Conservation (phyloP, 2,888 invertebrate genomes). For the Erebia epiphron region DNA sequence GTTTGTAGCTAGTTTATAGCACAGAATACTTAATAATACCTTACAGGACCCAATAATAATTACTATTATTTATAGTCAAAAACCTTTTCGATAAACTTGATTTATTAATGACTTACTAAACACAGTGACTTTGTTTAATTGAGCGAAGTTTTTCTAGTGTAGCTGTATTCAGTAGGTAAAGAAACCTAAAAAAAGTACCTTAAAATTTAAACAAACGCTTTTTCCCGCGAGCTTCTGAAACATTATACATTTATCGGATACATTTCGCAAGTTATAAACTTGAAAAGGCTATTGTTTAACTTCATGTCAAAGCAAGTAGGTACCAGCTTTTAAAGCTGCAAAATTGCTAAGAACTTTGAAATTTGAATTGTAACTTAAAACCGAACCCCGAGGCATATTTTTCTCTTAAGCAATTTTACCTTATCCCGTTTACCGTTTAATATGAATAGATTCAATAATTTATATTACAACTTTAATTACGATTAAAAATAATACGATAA, state of each 20-base stretch:
- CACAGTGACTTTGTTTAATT: not conserved
- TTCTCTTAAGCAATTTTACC: too few relatives aligned
- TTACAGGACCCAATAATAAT: too few relatives aligned
- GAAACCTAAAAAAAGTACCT: not conserved
- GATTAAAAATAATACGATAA: too few relatives aligned
- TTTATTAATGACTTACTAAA: not conserved
- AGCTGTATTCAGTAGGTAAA: not conserved
- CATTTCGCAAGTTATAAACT: slow-evolving; percentile 4
- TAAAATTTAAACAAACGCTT: not conserved
- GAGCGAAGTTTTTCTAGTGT: not conserved
- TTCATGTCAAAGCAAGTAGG: slow-evolving; percentile 9
- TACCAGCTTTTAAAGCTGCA: slow-evolving; percentile 1
- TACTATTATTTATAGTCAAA: too few relatives aligned
- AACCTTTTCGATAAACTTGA: too few relatives aligned
- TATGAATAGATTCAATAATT: too few relatives aligned
- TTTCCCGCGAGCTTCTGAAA: not conserved
- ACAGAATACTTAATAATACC: too few relatives aligned
- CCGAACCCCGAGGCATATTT: too few relatives aligned
- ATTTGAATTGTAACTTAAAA: slow-evolving; percentile 1
- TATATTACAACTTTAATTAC: too few relatives aligned
- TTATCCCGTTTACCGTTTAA: too few relatives aligned
- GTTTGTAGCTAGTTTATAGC: too few relatives aligned
- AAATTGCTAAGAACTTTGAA: slow-evolving; percentile 6
- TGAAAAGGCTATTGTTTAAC: slow-evolving; percentile 6
- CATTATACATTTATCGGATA: too few relatives aligned